Evolutionary conservation across 2,797 vertebrate genomes (phyloP), one percentile per base, ranked within the genome.

Genomic region (Ctenopoma multispine): DNA sequence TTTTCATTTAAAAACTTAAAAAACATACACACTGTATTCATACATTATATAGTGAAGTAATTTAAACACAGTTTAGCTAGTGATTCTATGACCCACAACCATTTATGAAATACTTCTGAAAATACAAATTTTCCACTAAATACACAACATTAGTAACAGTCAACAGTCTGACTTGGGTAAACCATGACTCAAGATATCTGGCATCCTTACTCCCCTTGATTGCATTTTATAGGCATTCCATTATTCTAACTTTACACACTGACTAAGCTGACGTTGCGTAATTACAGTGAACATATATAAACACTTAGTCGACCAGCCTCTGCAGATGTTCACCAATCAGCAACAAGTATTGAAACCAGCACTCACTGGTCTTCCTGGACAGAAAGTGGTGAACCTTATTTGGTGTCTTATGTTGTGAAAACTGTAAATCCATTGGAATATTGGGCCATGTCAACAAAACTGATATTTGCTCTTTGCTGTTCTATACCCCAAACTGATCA

Each of bases 201-300:
- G 63, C 36, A 71, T 77, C 63, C 41, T 69, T 55, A 72, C 48
- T 79, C 40, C 38, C 72, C 64, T 62, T 69, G 61, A 67, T 75
- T 34, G 59, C 41, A 64, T 80, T 84, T 83, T 79, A 87, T 71
- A 44, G 67, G 67, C 47, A 81, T 80, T 69, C 41, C 73, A 66
- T 74, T 34, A 66, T 56, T 24, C 69, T 60, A 82, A 76, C 54
- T 63, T 80, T 82, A 76, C 56, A 65, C 67, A 29, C 44, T 44
- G 57, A 54, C 29, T 63, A 24, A 34, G 62, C 59, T 53, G 69
- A 77, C 53, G 60, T 59, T 54, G 65, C 56, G 27, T 82, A 72
- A 77, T 84, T 82, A 77, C 20, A 77, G 69, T 61, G 46, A 79
- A 72, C 58, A 83, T 62, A 51, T 43, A 31, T 53, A 58, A 55